A percentile compares a stretch with the other conserved stretches of the same genome.
These are phyloP conservation scores for Bacillus rossius DNA, from an alignment of 1,140 invertebrate species.

Conservation along the genomic window DNA sequence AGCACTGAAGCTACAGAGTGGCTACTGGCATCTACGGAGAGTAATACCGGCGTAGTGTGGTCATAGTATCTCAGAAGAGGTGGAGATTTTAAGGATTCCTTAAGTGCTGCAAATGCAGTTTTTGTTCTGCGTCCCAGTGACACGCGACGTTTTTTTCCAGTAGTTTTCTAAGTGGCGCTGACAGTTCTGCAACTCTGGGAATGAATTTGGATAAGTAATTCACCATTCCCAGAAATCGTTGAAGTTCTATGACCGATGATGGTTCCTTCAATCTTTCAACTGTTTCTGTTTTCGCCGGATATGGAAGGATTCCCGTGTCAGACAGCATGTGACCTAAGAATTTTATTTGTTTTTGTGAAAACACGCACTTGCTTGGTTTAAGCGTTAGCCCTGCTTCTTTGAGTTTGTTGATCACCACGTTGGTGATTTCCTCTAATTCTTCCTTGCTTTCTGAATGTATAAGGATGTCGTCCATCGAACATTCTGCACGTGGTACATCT, in stretches of 20 bases:
- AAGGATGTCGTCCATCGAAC: background rate
- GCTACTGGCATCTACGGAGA: too few species aligned
- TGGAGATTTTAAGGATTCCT: constrained; percentile 12
- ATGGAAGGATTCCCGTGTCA: constrained; percentile 2
- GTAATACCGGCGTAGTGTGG: constrained; percentile 28
- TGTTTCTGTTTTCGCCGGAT: constrained; percentile 24
- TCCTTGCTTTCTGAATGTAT: background rate
- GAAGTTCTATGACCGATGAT: constrained; percentile 18
- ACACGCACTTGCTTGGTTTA: background rate
- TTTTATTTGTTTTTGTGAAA: background rate
- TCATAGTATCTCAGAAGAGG: constrained; percentile 26
- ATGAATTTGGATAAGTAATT: constrained; percentile 19
- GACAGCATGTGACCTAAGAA: constrained; percentile 12
- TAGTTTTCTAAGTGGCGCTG: constrained; percentile 26
- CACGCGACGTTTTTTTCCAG: constrained; percentile 27
- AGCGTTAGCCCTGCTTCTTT: background rate
- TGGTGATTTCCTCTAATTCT: too few species aligned
- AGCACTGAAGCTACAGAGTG: constrained; percentile 19
- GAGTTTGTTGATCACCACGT: background rate
- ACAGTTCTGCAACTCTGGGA: constrained; percentile 22
- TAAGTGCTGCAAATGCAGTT: constrained; percentile 26
- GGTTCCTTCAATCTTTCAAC: constrained; percentile 17
- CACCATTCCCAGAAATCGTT: constrained; percentile 27
- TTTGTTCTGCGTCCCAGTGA: constrained; percentile 21
- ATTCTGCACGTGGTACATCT: constrained; percentile 10